Evolutionary conservation across 2,888 invertebrate species (phyloP).

Genomic region (Salticus scenicus): DNA sequence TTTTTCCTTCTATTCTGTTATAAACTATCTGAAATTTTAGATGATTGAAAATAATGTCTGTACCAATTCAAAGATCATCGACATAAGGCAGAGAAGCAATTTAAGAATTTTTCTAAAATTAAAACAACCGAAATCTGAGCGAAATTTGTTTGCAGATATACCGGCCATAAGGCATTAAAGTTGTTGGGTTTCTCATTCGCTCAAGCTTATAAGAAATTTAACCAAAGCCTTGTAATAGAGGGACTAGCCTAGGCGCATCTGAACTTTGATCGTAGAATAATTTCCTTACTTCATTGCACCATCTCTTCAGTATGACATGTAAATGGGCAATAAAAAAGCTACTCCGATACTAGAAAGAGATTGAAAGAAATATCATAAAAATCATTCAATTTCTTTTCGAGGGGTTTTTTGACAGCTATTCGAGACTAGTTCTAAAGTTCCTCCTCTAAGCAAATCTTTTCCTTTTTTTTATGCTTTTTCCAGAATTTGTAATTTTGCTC

Average conservation of each 20-base stretch:
- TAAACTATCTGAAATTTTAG: neutral
- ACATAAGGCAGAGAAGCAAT: neutral
- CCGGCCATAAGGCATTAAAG: slow-evolving; percentile 39
- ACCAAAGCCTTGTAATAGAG: slow-evolving; percentile 45
- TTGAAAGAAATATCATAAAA: slow-evolving; percentile 63
- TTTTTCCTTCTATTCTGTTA: too few species aligned
- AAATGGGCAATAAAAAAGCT: slow-evolving; percentile 67
- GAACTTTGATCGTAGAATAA: slow-evolving; percentile 54
- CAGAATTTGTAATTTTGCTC: slow-evolving; percentile 66
- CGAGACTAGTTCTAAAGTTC: slow-evolving; percentile 50
- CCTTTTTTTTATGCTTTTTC: slow-evolving; percentile 30
- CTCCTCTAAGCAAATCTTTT: slow-evolving; percentile 27
- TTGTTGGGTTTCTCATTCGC: slow-evolving; percentile 1
- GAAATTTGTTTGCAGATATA: slow-evolving; percentile 27
- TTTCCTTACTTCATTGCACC: slow-evolving; percentile 32
- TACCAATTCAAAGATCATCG: slow-evolving; percentile 17
- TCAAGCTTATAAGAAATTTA: slow-evolving; percentile 60
- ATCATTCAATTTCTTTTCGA: slow-evolving; percentile 66
- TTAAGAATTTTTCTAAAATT: slow-evolving; percentile 55
- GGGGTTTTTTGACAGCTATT: slow-evolving; percentile 65
- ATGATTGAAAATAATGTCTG: slow-evolving; percentile 29
- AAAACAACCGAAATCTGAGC: slow-evolving; percentile 30
- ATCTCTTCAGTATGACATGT: slow-evolving; percentile 62
- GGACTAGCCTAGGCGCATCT: slow-evolving; percentile 10
- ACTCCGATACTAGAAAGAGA: slow-evolving; percentile 41